Conservation (phyloP, 2,797 vertebrate species). For the Halcyon chelicuti region DNA sequence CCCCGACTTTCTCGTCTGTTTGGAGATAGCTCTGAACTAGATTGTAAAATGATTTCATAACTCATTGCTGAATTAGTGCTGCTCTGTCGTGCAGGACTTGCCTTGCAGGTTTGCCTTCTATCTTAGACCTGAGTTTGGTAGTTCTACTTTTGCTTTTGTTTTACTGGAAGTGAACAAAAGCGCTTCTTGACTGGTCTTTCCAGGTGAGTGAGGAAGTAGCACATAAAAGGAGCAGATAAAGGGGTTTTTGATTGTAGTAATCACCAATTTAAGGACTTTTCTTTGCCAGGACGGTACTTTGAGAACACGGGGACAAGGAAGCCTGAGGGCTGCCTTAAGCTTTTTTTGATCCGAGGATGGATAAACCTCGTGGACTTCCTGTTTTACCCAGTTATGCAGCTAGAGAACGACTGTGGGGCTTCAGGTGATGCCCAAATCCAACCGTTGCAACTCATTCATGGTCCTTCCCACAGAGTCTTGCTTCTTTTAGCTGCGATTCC, state of each 20-base stretch:
- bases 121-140: not conserved
- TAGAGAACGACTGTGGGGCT: not conserved
- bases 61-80: not conserved
- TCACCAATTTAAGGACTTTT: not conserved
- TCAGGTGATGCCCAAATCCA: not conserved
- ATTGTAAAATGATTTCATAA: not conserved
- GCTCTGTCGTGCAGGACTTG: not conserved
- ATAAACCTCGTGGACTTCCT: not conserved
- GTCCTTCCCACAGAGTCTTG: not conserved
- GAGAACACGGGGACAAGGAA: not conserved
- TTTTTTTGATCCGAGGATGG: not conserved
- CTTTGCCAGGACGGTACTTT: not conserved
- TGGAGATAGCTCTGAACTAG: not conserved
- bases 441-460: not conserved
- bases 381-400: not conserved
- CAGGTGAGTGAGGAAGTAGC: not conserved
- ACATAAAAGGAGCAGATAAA: not conserved
- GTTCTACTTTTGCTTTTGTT: slow-evolving; percentile 22
- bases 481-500: not conserved
- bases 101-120: not conserved
- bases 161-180: not conserved
- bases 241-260: not conserved
- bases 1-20: not conserved
- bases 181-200: not conserved
- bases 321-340: not conserved